Evolutionary conservation across 2,113 vertebrate species (phyloP).

Genomic region (Pterocles burchelli): DNA sequence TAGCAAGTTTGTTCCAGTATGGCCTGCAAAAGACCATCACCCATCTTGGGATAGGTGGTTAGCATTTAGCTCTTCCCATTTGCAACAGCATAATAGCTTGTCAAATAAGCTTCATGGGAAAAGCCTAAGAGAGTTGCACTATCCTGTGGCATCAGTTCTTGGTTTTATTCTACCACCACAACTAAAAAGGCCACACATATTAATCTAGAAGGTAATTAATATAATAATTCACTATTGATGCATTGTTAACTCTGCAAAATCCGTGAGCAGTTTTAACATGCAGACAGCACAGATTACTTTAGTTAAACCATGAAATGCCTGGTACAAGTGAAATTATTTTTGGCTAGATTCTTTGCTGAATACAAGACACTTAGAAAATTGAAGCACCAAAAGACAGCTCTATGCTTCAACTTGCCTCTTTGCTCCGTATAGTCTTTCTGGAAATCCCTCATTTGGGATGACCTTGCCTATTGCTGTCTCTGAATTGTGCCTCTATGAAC

Average conservation of each 20-base stretch:
- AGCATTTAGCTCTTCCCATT: background rate
- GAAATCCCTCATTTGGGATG: background rate
- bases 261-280: background rate
- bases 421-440: background rate
- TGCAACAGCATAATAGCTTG: background rate
- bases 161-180: background rate
- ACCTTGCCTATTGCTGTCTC: background rate
- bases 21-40: background rate
- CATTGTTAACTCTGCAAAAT: slow-evolving; percentile 11
- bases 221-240: background rate
- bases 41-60: background rate
- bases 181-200: background rate
- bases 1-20: background rate
- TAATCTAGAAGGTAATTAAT: slow-evolving; percentile 16
- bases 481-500: background rate
- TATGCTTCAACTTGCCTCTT: background rate
- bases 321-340: background rate
- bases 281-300: background rate
- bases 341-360: background rate
- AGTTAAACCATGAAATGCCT: background rate
- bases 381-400: background rate
- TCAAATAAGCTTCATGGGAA: background rate
- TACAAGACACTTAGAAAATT: background rate
- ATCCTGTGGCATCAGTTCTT: background rate
- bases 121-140: background rate